Evolutionary conservation across 2,888 invertebrate species (phyloP).

Genomic region (Patella caerulea): DNA sequence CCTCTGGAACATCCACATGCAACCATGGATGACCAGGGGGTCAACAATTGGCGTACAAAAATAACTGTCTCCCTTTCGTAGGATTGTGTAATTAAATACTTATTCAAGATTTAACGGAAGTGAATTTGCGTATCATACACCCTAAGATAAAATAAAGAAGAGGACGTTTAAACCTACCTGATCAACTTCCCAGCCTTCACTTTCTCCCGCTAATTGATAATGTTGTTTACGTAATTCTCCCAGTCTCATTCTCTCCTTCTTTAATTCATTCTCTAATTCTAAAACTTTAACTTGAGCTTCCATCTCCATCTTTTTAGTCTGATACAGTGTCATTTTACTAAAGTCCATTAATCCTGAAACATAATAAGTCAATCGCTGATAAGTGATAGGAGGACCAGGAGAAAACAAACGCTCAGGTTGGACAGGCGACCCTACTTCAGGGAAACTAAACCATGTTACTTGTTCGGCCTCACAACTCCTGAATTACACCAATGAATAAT

Average conservation of each 20-base stretch:
- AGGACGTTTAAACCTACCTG: conserved; percentile 32
- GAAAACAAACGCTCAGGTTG: background rate
- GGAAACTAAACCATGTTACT: too few relatives aligned
- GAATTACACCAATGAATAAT: too few relatives aligned
- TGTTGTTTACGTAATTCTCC: conserved; percentile 91
- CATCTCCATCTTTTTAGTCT: conserved; percentile 96
- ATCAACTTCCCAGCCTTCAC: conserved; percentile 64
- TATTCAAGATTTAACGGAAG: too few relatives aligned
- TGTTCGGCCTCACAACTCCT: too few relatives aligned
- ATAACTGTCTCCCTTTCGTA: too few relatives aligned
- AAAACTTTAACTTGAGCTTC: conserved; percentile 91
- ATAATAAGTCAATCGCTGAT: background rate
- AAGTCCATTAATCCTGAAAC: conserved; percentile 88
- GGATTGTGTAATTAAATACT: too few relatives aligned
- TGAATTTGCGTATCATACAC: too few relatives aligned
- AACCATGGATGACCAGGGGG: too few relatives aligned
- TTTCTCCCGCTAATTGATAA: conserved; percentile 82
- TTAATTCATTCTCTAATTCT: conserved; percentile 91
- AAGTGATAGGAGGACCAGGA: background rate
- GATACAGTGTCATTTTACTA: conserved; percentile 89
- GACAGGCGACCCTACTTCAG: background rate
- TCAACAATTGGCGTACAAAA: too few relatives aligned
- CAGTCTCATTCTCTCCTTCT: conserved; percentile 87
- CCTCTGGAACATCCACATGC: too few relatives aligned
- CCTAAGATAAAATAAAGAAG: too few relatives aligned